Conservation (phyloP, 1,140 invertebrate genomes). For the Calosoma granatense region DNA sequence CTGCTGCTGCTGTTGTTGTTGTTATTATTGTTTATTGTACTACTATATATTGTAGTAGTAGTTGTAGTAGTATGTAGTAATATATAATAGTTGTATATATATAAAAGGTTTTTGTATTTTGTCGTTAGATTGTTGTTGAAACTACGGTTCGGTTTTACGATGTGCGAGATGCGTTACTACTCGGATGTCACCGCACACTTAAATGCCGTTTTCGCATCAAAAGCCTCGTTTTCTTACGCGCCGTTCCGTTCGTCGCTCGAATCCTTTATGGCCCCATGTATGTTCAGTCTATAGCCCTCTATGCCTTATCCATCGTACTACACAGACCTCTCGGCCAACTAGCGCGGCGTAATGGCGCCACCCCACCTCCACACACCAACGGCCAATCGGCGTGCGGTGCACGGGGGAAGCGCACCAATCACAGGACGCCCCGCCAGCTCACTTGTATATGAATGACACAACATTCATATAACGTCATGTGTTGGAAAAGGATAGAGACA, state of each 20-base stretch:
- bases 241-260: conserved; percentile 41
- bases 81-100: too few relatives aligned
- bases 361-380: conserved; percentile 26
- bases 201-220: conserved; percentile 10
- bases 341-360: conserved; percentile 14
- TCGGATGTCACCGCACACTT: conserved; percentile 10
- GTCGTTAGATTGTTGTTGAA: too few relatives aligned
- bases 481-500: too few relatives aligned
- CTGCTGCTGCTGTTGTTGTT: too few relatives aligned
- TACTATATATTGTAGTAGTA: too few relatives aligned
- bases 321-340: conserved; percentile 34
- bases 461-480: too few relatives aligned
- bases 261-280: conserved; percentile 57
- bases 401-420: conserved; percentile 14
- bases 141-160: conserved; percentile 1
- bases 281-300: conserved; percentile 55
- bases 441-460: background rate
- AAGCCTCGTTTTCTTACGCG: conserved; percentile 39
- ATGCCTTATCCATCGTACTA: conserved; percentile 52
- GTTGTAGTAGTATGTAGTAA: too few relatives aligned
- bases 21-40: too few relatives aligned
- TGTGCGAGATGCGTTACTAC: background rate
- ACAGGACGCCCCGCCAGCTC: conserved; percentile 17
- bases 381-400: conserved; percentile 21
- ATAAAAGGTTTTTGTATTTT: too few relatives aligned